Base-by-base conservation (phyloP, 2,888 invertebrate genomes). In the Tholera decimalis region DNA sequence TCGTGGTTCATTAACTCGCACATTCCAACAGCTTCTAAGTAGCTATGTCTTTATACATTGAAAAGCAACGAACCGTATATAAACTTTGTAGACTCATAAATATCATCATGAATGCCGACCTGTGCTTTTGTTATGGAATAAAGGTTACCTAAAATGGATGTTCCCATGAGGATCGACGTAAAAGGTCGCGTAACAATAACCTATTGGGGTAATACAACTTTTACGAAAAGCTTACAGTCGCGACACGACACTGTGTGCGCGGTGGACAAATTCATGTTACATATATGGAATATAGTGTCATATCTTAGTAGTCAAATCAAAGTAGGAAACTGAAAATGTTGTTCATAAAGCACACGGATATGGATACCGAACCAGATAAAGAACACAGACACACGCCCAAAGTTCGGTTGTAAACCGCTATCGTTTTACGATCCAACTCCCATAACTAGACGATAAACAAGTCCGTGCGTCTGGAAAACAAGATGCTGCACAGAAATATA, bases 121-220 rank as follows among this genome's bases (percentile, higher is more conserved):
- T 84, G 82, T 79, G 83, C 83, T 80, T 86, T 85, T 87, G 85
- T 88, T 82, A 83, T 76, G 77, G 79, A 81, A 80, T 83, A 83
- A 84, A 85, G 80, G 79, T 84, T 85, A 76, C 70, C 82, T 84
- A 79, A 88, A 88, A 85, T 89, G 85, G 86, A 81, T 80, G 78
- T 84, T 85, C 89, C 89, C 86, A 82, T 84, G 88, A 88, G 89
- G 83, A 75, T 83, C 77, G 74, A 77, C 76, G 77, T 80, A 85
- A 93, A 93, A 93, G 91, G 91, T 92, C 93, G 86, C 79, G 88
- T 89, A 86, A 90, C 91, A 91, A 89, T 92, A 91, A 91, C 90
- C 91, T 89, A 90, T 91, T 80, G 79, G 82, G 82, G 78, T 81
- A 82, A 84, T 83, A 56, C 82, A 77, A 84, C 80, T 90, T 92